phyloP scores from a whole-genome alignment of 2,113 vertebrate genomes.

The Castor canadensis region DNA sequence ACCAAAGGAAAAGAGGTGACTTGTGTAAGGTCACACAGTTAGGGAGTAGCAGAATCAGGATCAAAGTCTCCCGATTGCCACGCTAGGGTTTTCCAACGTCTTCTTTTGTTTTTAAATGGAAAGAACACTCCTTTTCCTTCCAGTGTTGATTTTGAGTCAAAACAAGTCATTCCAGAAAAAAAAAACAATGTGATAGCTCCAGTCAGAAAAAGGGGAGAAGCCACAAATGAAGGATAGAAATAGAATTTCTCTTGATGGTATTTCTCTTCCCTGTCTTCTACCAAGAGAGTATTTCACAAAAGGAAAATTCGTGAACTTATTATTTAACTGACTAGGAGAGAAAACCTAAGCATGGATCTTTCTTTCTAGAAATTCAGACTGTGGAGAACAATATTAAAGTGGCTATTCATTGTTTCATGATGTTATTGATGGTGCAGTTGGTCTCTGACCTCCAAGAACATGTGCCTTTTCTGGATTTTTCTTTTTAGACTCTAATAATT shows the following conservation, averaged over 20 bases:
- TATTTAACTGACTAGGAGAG: neutral
- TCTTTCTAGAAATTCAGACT: constrained; percentile 18
- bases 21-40: neutral
- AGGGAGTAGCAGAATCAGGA: neutral
- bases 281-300: neutral
- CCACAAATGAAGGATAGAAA: neutral
- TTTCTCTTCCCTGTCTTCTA: neutral
- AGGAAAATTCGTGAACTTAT: neutral
- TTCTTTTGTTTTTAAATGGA: neutral
- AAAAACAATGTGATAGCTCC: neutral
- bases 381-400: neutral
- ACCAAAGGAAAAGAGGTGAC: too few species aligned
- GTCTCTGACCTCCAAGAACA: neutral
- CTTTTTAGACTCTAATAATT: neutral
- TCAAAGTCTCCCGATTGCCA: neutral
- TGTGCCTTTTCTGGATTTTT: neutral
- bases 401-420: neutral
- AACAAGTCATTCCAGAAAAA: neutral
- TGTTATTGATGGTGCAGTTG: neutral
- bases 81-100: neutral
- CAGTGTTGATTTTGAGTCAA: neutral
- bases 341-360: neutral
- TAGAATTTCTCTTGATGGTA: neutral
- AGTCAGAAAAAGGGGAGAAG: neutral
- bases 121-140: neutral